Percentiles rank a stretch among this genome's conserved stretches.
These are phyloP conservation scores for Polypedilum pembai DNA, from an alignment of 1,140 invertebrate genomes.

Conservation along the genomic window DNA sequence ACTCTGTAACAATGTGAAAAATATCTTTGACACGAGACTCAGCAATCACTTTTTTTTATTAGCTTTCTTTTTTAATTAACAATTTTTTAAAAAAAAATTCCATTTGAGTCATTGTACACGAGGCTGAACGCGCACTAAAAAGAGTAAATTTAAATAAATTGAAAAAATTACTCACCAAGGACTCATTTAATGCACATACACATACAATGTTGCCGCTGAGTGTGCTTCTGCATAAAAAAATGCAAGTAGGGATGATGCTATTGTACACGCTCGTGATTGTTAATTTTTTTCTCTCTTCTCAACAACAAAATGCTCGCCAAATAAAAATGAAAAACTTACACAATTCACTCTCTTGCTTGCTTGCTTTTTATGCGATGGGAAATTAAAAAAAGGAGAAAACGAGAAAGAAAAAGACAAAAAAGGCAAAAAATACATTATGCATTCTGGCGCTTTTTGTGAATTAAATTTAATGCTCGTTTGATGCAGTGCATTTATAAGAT, in stretches of 20 bases:
- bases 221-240: slow-evolving; percentile 9
- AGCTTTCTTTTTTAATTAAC: slow-evolving; percentile 19
- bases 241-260: neutral
- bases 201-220: neutral
- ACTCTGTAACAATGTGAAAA: neutral
- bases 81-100: neutral
- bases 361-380: slow-evolving; percentile 17
- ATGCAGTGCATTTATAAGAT: slow-evolving; percentile 8
- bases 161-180: slow-evolving; percentile 27
- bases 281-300: neutral
- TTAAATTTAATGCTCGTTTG: slow-evolving; percentile 26
- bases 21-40: neutral
- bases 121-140: neutral
- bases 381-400: neutral
- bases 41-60: neutral
- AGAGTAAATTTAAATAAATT: slow-evolving; percentile 28
- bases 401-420: neutral
- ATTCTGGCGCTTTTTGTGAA: slow-evolving; percentile 20
- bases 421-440: slow-evolving; percentile 20
- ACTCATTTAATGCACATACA: slow-evolving; percentile 20
- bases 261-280: slow-evolving; percentile 1
- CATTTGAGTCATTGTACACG: neutral
- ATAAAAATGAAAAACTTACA: slow-evolving; percentile 3
- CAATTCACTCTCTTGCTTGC: neutral
- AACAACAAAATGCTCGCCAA: neutral